phyloP scores from a whole-genome alignment of 2,797 vertebrate genomes.

The Clarias platycephalus region DNA sequence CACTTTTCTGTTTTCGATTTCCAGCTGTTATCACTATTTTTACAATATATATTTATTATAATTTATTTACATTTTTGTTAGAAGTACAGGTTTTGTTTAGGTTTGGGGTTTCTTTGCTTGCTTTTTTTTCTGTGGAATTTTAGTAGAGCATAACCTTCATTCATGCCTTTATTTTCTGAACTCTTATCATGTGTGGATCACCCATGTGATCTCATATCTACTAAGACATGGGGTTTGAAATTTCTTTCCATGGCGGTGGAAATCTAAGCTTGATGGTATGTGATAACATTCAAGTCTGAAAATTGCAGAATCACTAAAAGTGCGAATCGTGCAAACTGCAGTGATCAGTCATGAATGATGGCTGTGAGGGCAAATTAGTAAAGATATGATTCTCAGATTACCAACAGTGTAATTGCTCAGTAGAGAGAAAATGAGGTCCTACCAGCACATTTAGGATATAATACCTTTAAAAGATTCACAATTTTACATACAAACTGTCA shows the following conservation, averaged over 20 bases:
- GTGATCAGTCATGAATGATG: background rate
- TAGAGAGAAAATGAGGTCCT: slow-evolving; percentile 13
- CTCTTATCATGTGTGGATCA: background rate
- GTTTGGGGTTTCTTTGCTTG: background rate
- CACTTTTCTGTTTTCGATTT: background rate
- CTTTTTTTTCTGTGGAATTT: background rate
- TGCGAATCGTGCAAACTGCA: background rate
- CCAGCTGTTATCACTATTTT: background rate
- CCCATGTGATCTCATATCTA: background rate
- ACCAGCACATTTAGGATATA: background rate
- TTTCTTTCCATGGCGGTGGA: background rate
- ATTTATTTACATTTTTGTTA: background rate
- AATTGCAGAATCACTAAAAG: background rate
- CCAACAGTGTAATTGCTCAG: background rate
- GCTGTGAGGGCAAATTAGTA: background rate
- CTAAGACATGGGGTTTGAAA: background rate
- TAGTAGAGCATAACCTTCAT: background rate
- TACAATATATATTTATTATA: background rate
- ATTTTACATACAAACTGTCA: slow-evolving; percentile 25
- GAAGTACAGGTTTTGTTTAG: background rate
- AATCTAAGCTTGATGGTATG: background rate
- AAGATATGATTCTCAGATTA: slow-evolving; percentile 23
- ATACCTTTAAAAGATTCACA: background rate
- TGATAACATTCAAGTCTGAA: background rate
- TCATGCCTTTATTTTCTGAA: background rate